phyloP scores from a whole-genome alignment of 2,113 vertebrate species.

The Vireo altiloquus region DNA sequence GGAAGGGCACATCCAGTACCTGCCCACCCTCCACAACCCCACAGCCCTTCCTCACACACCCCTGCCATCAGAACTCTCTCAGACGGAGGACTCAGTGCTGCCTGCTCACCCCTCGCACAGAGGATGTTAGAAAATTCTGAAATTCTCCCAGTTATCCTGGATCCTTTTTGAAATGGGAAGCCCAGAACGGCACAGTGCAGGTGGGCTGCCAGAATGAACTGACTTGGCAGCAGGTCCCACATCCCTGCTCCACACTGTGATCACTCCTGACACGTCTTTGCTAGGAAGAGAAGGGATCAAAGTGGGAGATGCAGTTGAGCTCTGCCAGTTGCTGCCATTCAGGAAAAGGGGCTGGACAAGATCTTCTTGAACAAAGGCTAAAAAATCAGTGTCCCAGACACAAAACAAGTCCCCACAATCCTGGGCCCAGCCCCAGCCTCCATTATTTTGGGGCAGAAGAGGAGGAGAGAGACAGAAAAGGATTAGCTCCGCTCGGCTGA shows the following conservation, averaged over 20 bases:
- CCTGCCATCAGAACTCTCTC: not conserved
- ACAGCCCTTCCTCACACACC: not conserved
- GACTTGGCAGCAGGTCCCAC: not conserved
- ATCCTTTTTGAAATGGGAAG: not conserved
- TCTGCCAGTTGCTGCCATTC: not conserved
- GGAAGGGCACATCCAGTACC: not conserved
- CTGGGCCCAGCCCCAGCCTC: not conserved
- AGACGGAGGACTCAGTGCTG: not conserved
- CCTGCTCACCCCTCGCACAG: not conserved
- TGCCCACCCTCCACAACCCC: not conserved
- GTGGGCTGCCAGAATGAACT: not conserved
- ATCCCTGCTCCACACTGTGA: not conserved
- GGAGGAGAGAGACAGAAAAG: not conserved
- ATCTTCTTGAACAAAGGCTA: not conserved
- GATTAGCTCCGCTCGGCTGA: not conserved
- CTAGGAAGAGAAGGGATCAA: not conserved
- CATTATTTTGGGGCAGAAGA: not conserved
- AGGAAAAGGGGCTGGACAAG: not conserved
- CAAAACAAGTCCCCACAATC: not conserved
- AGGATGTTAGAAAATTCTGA: not conserved
- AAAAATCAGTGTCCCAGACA: not conserved
- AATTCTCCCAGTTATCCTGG: not conserved
- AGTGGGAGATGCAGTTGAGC: not conserved
- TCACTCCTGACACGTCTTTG: not conserved
- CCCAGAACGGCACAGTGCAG: not conserved